Conservation (phyloP, 2,113 vertebrate genomes). For the Capreolus pygargus region DNA sequence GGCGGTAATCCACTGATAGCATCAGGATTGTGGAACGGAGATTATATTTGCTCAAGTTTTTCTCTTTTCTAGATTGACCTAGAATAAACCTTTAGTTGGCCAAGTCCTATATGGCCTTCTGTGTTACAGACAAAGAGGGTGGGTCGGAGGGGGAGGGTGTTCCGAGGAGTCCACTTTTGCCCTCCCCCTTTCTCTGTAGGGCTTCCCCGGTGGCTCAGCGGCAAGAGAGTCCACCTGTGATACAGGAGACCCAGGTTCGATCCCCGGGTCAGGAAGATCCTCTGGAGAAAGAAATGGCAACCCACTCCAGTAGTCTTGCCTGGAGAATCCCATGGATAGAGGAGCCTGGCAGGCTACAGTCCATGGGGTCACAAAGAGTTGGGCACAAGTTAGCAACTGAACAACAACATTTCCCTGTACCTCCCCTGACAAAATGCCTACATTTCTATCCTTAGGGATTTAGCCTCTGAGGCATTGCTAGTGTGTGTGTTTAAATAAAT, state of each 20-base stretch:
- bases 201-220: neutral
- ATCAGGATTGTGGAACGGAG: neutral
- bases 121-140: neutral
- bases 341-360: neutral
- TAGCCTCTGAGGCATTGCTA: neutral
- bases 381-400: neutral
- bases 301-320: neutral
- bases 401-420: neutral
- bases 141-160: neutral
- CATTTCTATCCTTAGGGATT: neutral
- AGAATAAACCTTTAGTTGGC: neutral
- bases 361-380: neutral
- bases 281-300: neutral
- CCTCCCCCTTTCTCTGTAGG: neutral
- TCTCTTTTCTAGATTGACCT: neutral
- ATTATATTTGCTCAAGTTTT: neutral
- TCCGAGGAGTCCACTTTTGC: neutral
- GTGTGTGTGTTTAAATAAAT: neutral
- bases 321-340: neutral
- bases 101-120: neutral
- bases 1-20: neutral
- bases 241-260: fast-evolving
- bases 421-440: neutral
- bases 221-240: neutral
- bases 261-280: neutral